Evolutionary conservation across 2,888 invertebrate genomes (phyloP), one percentile per base, ranked within the genome.

Genomic region (Lutraria lutraria): DNA sequence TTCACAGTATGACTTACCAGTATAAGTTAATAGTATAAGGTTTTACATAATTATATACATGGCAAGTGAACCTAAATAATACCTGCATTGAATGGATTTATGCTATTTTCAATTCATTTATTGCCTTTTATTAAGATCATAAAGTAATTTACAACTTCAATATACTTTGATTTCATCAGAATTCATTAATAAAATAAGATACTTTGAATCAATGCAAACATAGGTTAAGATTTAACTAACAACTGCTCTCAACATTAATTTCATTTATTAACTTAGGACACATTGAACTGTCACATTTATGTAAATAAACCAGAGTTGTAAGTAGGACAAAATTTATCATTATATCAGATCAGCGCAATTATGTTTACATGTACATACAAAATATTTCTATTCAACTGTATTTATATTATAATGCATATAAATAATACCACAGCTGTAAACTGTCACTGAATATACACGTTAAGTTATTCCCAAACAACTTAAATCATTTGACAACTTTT

Each of bases 291-390:
- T 68, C 21, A n/a, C 12, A n/a, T 60, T 68, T 68, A 68, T 56
- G 6, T 56, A 56, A 56, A 56, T 68, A 68, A 68, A 68, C 63
- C 43, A 12, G 63, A 8, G 25, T 68, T 12, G 8, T 6, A 68
- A 68, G 63, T 68, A 68, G 63, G 63, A 68, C 63, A 68, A 25
- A 68, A 4, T n/a, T 68, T 25, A 68, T 68, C 63, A 25, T 68
- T 56, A 25, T 68, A 68, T 68, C 25, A 68, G 25, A 68, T 68
- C 63, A 68, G 63, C 63, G 4, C 25, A 68, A 68, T 25, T 68
- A 25, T 68, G 63, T 68, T 68, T 68, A 68, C 63, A 25, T 68
- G 43, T 43, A 43, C 13, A 68, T 25, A 68, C 25, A 25, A 68
- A 68, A 68, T 68, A 68, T 13, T 21, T 25, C 21, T n/a, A 68